Base-by-base conservation (phyloP, 2,888 invertebrate species). In the Dasysyrphus albostriatus region DNA sequence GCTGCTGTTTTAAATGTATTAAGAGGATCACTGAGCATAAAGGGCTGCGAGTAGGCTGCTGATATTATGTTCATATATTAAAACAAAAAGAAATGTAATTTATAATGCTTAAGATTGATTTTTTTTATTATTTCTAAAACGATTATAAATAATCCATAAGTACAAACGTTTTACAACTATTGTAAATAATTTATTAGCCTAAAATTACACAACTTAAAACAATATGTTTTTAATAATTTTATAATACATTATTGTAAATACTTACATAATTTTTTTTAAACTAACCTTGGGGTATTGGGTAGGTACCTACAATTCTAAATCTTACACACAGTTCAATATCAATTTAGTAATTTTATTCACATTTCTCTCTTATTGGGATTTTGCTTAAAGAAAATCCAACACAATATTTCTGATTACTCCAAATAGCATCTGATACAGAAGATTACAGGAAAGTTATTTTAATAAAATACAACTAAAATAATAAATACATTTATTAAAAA, bases 91-190 rank as follows among this genome's bases (percentile, higher is more conserved):
- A 32, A 32, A 32, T 4, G 3, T 32, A 32, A 32, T 47, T 65
- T 3, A 65, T 47, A 47, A 44, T 44, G 34, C 37, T 82, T 74
- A 19, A 70, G 56, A 74, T 72, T 61, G 47, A 54, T 70, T 32
- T 63, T 61, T 58, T 29, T 73, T 79, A 73, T 87, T 83, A 83
- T 87, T 87, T 83, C 83, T 83, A 87, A 87, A 87, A 87, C 87
- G 83, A 79, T 72, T 87, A 87, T 83, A 87, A 87, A 87, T 87
- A 87, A 87, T 87, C 74, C 83, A 78, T 87, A 87, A 87, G 87
- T 87, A 87, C 83, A 87, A 87, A 87, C 83, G 78, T 87, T 80
- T 83, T 83, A 87, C 83, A 79, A 54, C 83, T 83, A 83, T 75
- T 44, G 70, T 87, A 79, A 87, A 87, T 87, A 83, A 83, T 79